Conservation (phyloP, 1,140 invertebrate species). For the Drosophila tsacasi region DNA sequence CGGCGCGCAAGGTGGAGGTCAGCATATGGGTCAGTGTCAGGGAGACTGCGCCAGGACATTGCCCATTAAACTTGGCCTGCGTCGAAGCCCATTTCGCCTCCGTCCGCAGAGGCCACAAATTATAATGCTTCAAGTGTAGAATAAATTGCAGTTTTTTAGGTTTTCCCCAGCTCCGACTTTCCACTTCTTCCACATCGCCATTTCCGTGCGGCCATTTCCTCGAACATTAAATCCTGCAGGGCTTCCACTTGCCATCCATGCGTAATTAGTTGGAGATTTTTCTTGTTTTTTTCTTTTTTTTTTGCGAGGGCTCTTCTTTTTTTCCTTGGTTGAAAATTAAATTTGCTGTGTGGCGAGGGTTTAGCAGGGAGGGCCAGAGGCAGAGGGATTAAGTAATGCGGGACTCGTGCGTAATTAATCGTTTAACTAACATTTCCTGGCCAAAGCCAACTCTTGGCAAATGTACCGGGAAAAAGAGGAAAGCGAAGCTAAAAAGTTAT, state of each 20-base stretch:
- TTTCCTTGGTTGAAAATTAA: constrained; percentile 66
- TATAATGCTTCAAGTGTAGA: constrained; percentile 82
- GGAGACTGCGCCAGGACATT: constrained; percentile 24
- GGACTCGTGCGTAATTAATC: constrained; percentile 73
- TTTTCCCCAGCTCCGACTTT: constrained; percentile 4
- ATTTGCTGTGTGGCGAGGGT: constrained; percentile 45
- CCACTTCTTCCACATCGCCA: constrained; percentile 13
- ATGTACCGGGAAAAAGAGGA: constrained; percentile 21
- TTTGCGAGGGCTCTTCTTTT: constrained; percentile 16
- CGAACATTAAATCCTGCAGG: constrained; percentile 54
- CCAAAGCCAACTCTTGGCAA: constrained; percentile 31
- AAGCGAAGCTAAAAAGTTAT: constrained; percentile 24
- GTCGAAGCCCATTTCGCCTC: constrained; percentile 56
- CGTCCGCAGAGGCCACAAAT: constrained; percentile 65
- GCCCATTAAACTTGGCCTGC: constrained; percentile 69
- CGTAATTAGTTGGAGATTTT: constrained; percentile 80
- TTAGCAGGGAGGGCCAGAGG: background rate
- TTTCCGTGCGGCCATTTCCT: constrained; percentile 50
- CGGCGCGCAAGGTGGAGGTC: constrained; percentile 38
- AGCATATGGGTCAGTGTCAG: constrained; percentile 60
- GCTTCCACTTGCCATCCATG: constrained; percentile 77
- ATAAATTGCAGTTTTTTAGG: constrained; percentile 72
- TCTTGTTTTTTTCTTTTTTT: background rate
- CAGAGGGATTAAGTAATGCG: constrained; percentile 37
- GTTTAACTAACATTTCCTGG: constrained; percentile 71